A percentile compares a stretch with the other conserved stretches of the same genome.
These are phyloP conservation scores for Graptemys geographica DNA, from an alignment of 2,797 vertebrate genomes.

Conservation along the genomic window DNA sequence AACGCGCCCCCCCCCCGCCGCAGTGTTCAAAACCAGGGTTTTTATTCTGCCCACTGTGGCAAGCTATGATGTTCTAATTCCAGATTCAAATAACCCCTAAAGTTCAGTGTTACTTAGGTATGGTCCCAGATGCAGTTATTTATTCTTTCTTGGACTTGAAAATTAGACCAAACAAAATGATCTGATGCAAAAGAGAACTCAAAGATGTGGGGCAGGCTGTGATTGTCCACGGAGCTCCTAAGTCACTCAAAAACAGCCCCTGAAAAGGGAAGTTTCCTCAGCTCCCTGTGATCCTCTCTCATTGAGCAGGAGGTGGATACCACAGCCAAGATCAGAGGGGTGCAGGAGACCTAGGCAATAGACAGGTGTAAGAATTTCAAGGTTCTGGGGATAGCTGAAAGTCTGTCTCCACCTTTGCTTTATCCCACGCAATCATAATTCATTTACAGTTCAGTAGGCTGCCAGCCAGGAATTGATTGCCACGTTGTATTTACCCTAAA, in stretches of 20 bases:
- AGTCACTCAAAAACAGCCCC: not conserved
- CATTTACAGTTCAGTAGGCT: constrained; percentile 10
- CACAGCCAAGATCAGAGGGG: not conserved
- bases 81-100: constrained; percentile 61
- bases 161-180: constrained; percentile 39
- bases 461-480: not conserved
- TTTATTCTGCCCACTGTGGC: not conserved
- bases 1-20: accelerated
- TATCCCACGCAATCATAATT: not conserved
- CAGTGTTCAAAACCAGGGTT: not conserved
- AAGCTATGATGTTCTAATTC: not conserved
- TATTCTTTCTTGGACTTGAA: constrained; percentile 37
- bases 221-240: not conserved
- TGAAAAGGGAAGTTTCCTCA: not conserved
- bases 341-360: not conserved
- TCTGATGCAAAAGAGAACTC: not conserved
- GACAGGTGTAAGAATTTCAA: not conserved
- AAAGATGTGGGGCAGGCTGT: not conserved
- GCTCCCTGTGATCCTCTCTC: not conserved
- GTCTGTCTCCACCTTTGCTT: not conserved
- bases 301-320: not conserved
- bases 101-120: constrained; percentile 30
- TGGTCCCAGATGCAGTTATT: constrained; percentile 48
- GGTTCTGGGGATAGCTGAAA: not conserved
- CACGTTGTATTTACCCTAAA: not conserved